A percentile compares a stretch with the other conserved stretches of the same genome.
phyloP scores from a whole-genome alignment of 2,888 invertebrate genomes.

The Allolobophora icterica region DNA sequence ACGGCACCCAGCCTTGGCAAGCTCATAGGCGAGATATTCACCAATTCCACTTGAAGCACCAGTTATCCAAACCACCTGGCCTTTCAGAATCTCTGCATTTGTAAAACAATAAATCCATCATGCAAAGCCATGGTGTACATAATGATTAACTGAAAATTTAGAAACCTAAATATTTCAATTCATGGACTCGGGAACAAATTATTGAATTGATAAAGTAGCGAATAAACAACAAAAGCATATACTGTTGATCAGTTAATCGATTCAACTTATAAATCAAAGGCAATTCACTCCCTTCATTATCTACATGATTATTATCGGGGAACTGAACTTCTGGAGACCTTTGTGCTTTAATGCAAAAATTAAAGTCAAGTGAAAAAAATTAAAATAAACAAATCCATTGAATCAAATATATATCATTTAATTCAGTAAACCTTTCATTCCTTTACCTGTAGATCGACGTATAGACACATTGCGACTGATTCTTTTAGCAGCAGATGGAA shows the following conservation, averaged over 20 bases:
- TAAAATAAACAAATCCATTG: background rate
- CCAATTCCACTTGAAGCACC: slow-evolving; percentile 86
- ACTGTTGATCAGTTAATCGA: background rate
- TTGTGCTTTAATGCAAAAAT: background rate
- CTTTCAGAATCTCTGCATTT: slow-evolving; percentile 69
- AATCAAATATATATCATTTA: background rate
- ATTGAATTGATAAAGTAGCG: background rate
- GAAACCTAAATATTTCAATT: background rate
- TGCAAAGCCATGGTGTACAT: background rate
- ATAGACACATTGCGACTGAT: no score
- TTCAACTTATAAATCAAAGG: background rate
- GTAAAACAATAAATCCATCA: background rate
- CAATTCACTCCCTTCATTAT: no score
- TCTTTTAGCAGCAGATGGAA: background rate
- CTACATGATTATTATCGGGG: background rate
- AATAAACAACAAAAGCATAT: background rate
- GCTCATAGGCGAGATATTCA: slow-evolving; percentile 74
- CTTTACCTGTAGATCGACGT: background rate
- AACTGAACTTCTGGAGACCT: background rate
- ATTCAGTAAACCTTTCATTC: background rate
- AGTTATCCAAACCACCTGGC: slow-evolving; percentile 82
- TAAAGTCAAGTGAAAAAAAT: background rate
- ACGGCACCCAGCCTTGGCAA: slow-evolving; percentile 73
- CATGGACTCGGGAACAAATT: background rate
- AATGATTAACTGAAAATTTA: background rate